These are phyloP conservation scores for Sitobion miscanthi DNA, from an alignment of 1,140 invertebrate genomes.

Conservation along the genomic window DNA sequence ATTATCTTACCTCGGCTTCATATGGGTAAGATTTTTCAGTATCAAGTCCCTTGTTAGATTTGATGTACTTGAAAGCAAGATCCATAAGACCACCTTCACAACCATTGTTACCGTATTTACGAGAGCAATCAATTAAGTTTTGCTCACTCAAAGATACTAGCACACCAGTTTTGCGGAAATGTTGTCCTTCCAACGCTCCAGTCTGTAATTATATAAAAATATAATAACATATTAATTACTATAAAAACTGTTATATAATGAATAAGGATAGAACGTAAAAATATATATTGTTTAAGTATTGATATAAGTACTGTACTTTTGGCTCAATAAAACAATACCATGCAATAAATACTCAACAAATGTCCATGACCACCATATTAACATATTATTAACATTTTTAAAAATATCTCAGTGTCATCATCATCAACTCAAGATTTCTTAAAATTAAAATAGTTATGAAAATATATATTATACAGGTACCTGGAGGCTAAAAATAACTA, in stretches of 20 bases:
- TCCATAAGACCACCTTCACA: constrained; percentile 97
- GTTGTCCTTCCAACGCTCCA: constrained; percentile 93
- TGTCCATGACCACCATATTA: background rate
- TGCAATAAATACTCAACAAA: background rate
- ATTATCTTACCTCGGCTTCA: constrained; percentile 69
- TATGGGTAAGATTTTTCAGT: constrained; percentile 93
- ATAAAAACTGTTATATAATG: background rate
- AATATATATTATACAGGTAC: too few species aligned
- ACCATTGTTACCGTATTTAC: constrained; percentile 90
- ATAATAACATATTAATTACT: background rate
- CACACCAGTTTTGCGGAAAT: constrained; percentile 83
- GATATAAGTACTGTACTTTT: background rate
- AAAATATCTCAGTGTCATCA: background rate
- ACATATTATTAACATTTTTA: background rate
- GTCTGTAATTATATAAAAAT: constrained; percentile 69
- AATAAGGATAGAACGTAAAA: background rate
- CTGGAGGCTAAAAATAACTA: too few species aligned
- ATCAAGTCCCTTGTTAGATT: constrained; percentile 87
- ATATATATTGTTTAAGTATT: background rate
- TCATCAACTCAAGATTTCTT: background rate
- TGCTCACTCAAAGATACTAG: constrained; percentile 95
- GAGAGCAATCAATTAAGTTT: constrained; percentile 95
- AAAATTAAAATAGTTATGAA: too few species aligned
- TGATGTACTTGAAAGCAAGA: constrained; percentile 89
- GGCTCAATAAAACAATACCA: background rate